These are phyloP conservation scores for Calvadosia cruxmelitensis DNA, from an alignment of 30 jellyfish, hydroid and myxozoan species.

Conservation along the genomic window DNA sequence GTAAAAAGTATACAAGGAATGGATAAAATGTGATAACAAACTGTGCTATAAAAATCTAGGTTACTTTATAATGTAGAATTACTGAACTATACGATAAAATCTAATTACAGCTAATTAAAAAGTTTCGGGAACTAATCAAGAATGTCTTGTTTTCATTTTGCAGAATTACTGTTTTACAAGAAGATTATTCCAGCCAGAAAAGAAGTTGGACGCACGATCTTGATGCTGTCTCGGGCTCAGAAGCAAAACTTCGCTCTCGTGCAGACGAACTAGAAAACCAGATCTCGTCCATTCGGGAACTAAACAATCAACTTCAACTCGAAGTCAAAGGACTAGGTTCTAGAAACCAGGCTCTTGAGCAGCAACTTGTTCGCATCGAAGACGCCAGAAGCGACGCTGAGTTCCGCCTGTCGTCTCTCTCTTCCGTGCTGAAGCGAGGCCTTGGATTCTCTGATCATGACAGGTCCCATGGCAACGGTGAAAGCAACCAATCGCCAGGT, in stretches of 20 bases:
- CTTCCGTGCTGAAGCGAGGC: constrained; percentile 15
- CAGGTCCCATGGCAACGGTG: neutral
- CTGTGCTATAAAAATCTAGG: too few relatives aligned
- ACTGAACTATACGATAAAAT: too few relatives aligned
- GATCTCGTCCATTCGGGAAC: neutral
- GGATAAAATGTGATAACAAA: too few relatives aligned
- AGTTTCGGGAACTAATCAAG: too few relatives aligned
- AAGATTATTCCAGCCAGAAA: neutral
- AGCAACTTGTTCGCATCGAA: constrained; percentile 29
- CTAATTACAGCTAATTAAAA: too few relatives aligned
- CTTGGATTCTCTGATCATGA: constrained; percentile 23
- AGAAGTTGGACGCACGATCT: constrained; percentile 12
- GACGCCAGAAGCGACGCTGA: constrained; percentile 56
- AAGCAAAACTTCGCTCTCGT: constrained; percentile 37
- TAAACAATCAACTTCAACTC: constrained; percentile 1
- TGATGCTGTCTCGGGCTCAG: constrained; percentile 38
- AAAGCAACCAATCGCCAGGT: too few relatives aligned
- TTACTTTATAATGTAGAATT: too few relatives aligned
- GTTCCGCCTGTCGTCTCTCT: constrained; percentile 26
- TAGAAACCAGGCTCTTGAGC: constrained; percentile 44
- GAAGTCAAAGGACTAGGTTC: constrained; percentile 17
- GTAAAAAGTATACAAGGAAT: too few relatives aligned
- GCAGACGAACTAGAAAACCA: constrained; percentile 23
- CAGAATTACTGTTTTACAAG: too few relatives aligned
- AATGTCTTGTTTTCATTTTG: too few relatives aligned